Evolutionary conservation across 2,888 invertebrate species (phyloP).

Genomic region (Apamea monoglypha): DNA sequence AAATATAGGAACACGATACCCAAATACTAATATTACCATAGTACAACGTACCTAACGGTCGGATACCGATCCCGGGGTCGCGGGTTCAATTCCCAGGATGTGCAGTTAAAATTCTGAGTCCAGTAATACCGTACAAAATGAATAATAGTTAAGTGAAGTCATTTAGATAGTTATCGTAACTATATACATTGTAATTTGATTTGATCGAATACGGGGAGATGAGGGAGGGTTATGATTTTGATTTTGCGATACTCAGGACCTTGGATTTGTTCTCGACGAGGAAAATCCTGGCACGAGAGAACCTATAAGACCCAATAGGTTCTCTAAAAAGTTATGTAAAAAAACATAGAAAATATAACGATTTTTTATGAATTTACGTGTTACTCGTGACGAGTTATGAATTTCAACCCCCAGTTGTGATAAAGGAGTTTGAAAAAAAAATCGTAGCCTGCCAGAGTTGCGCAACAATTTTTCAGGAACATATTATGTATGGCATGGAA

Average conservation of each 20-base stretch:
- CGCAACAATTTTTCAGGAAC: neutral
- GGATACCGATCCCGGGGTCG: slow-evolving; percentile 68
- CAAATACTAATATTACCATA: slow-evolving; percentile 60
- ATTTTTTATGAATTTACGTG: neutral
- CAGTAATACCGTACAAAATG: slow-evolving; percentile 59
- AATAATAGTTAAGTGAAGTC: slow-evolving; percentile 54
- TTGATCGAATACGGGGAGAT: slow-evolving; percentile 27
- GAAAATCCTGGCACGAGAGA: neutral
- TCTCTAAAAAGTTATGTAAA: too few species aligned
- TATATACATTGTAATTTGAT: slow-evolving; percentile 55
- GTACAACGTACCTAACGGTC: slow-evolving; percentile 66
- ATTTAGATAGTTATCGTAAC: slow-evolving; percentile 61
- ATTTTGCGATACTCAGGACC: neutral
- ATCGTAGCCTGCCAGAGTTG: neutral
- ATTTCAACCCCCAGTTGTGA: neutral
- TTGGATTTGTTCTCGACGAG: too few species aligned
- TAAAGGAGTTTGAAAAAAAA: neutral
- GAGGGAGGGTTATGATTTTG: neutral
- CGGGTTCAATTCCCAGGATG: slow-evolving; percentile 74
- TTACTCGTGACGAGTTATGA: too few species aligned
- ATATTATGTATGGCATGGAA: neutral
- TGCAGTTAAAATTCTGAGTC: slow-evolving; percentile 64
- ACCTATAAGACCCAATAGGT: too few species aligned
- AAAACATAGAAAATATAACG: neutral
- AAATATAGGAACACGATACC: slow-evolving; percentile 48